Conservation (phyloP, 2,888 invertebrate species). For the Drosophila nr. fundita region DNA sequence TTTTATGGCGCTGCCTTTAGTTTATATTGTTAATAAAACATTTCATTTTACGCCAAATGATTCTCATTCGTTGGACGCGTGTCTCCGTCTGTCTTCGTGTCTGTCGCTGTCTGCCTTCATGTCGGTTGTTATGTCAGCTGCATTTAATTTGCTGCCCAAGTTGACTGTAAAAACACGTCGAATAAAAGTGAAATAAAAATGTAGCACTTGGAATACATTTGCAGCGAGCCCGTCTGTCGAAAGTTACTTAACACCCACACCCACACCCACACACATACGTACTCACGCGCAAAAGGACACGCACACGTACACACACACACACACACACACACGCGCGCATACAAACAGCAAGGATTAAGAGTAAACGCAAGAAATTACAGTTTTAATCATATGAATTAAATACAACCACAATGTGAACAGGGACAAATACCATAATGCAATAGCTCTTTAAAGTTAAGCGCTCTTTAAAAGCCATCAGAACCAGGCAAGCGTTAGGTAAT, state of each 20-base stretch:
- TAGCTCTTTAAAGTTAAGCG: conserved; percentile 37
- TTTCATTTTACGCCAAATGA: conserved; percentile 74
- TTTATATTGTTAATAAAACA: conserved; percentile 67
- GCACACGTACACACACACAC: conserved; percentile 3
- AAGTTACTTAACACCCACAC: conserved; percentile 48
- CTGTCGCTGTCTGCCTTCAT: conserved; percentile 2
- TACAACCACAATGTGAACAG: conserved; percentile 20
- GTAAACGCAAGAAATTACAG: conserved; percentile 57
- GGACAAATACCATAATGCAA: conserved; percentile 10
- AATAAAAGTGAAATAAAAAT: conserved; percentile 66
- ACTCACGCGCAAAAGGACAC: background rate
- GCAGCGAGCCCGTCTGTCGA: conserved; percentile 41
- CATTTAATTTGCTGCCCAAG: conserved; percentile 72
- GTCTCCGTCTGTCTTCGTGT: conserved; percentile 11
- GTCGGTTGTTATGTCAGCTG: conserved; percentile 48
- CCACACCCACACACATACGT: conserved; percentile 1
- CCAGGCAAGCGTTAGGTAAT: conserved; percentile 4
- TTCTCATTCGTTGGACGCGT: conserved; percentile 60
- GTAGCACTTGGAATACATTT: conserved; percentile 50
- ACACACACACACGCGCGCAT: background rate
- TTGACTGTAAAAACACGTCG: conserved; percentile 68
- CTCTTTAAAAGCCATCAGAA: conserved; percentile 38
- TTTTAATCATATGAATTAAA: conserved; percentile 61
- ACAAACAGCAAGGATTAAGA: conserved; percentile 47
- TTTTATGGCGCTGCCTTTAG: conserved; percentile 8